Evolutionary conservation across 1,140 invertebrate species (phyloP).

Genomic region (Bombus confusus): DNA sequence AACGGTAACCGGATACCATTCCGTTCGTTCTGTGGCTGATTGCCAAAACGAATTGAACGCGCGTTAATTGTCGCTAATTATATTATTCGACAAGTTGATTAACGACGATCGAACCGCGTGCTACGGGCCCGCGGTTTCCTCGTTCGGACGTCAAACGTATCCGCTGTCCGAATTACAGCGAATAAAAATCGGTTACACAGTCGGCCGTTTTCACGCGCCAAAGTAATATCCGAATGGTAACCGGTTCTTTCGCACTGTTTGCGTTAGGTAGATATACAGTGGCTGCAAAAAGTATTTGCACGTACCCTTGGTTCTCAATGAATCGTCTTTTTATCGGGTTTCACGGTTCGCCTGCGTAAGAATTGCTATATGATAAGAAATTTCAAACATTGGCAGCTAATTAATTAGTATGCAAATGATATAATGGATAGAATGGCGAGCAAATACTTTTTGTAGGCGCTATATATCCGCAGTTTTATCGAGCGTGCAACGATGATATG

Average conservation of each 20-base stretch:
- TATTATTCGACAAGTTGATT: slow-evolving; percentile 27
- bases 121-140: not conserved
- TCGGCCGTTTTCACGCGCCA: too few species aligned
- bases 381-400: not conserved
- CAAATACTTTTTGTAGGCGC: not conserved
- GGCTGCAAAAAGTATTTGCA: too few species aligned
- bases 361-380: not conserved
- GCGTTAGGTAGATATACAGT: too few species aligned
- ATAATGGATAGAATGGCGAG: not conserved
- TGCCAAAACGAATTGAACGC: slow-evolving; percentile 36
- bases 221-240: not conserved
- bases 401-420: not conserved
- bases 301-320: too few species aligned
- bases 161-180: not conserved
- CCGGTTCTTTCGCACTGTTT: not conserved
- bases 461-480: too few species aligned
- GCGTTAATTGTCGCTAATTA: slow-evolving; percentile 38
- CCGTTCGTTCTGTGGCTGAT: not conserved
- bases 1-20: slow-evolving; percentile 22
- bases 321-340: too few species aligned
- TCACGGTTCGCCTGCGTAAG: too few species aligned
- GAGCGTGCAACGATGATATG: not conserved
- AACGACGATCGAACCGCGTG: not conserved
- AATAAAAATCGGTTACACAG: slow-evolving; percentile 9
- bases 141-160: not conserved